Evolutionary conservation across 2,113 vertebrate species (phyloP).

Genomic region (Sprattus sprattus): DNA sequence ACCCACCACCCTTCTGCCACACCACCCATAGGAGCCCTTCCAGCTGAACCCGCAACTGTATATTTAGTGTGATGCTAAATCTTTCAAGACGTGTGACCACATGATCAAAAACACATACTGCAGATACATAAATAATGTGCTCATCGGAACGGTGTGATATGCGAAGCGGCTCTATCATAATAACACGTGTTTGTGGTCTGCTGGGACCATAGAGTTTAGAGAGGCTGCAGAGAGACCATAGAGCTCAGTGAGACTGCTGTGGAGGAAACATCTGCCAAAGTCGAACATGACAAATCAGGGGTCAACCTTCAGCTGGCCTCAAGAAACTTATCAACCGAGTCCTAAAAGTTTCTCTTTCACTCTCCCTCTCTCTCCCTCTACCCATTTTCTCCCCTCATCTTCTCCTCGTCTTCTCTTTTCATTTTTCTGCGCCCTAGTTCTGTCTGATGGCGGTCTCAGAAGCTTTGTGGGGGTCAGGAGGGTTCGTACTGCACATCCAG

Average conservation of each 20-base stretch:
- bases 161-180: neutral
- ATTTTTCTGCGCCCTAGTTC: constrained; percentile 28
- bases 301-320: neutral
- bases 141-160: neutral
- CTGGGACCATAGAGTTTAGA: neutral
- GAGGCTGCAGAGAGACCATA: neutral
- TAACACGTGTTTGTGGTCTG: neutral
- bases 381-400: neutral
- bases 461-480: neutral
- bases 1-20: neutral
- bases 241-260: neutral
- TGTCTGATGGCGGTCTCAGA: constrained; percentile 16
- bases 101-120: constrained; percentile 14
- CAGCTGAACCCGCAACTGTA: neutral
- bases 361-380: neutral
- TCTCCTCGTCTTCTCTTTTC: constrained; percentile 5
- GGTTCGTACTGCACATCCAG: neutral
- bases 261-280: neutral
- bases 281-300: neutral
- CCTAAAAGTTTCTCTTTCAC: neutral
- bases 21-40: neutral
- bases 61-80: constrained; percentile 13
- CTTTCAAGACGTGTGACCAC: constrained; percentile 1
- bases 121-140: constrained; percentile 14
- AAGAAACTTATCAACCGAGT: neutral